Base-by-base conservation (phyloP, 1,140 invertebrate genomes). In the Chironomus striatipennis region DNA sequence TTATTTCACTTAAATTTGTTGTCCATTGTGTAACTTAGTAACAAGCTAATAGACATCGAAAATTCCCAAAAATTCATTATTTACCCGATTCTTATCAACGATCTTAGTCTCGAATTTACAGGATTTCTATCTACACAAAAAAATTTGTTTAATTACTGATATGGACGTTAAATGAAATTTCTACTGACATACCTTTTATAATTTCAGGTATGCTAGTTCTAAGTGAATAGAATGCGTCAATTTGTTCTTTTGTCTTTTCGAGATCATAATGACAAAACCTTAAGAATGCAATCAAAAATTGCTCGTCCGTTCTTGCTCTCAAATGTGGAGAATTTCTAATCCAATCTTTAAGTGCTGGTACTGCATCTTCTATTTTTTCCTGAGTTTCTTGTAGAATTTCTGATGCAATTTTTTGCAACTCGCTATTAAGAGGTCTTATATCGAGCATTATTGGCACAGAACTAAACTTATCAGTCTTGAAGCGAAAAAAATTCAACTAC, bases 181-280 rank as follows among this genome's bases (percentile, higher is more conserved):
- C 24, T 5, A 34, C 24, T 34, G 24, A 34, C 2, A 12, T 57
- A 57, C 47, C 47, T 24, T 15, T 7, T 2, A 47, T 21, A 73
- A 84, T 79, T 73, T 89, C 87, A 0, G 88, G 87, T 15, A 86
- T 79, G 42, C 84, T 77, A 4, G 81, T 80, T 78, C 83, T 82
- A 67, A 88, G 79, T 3, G 86, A 85, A 76, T 87, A 87, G 79
- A 83, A 87, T 79, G 85, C 83, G 76, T 88, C 87, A 4, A 89
- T 74, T 77, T 87, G 87, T 76, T 85, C 80, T 79, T 88, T 88
- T n/a, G 85, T 84, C 76, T 82, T 81, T 78, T 88, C 86, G 74
- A 88, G 79, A 76, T 86, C 88, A 79, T 86, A 88, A 79, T 90
- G 90, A 76, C 85, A 86, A 47, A 87, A 86, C 15, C 88, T 81